Conservation (phyloP, 1,140 invertebrate species). For the Conus betulinus region DNA sequence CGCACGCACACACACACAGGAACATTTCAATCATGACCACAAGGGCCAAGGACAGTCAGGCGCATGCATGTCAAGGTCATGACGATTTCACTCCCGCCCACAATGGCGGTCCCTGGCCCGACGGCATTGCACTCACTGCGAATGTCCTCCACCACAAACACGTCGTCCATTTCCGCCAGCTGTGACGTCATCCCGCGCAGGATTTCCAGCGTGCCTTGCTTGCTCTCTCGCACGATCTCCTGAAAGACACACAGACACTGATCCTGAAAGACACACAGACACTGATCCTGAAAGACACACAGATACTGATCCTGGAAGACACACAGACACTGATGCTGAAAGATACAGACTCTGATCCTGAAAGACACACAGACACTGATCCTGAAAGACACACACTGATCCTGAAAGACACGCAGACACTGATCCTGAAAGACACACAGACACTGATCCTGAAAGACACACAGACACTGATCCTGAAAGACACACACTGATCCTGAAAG, state of each 20-base stretch:
- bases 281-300: background rate
- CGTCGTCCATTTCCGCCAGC: constrained; percentile 95
- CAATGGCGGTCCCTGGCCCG: too few relatives aligned
- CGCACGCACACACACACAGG: too few relatives aligned
- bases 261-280: too few relatives aligned
- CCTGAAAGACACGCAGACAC: too few relatives aligned
- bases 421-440: background rate
- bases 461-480: background rate
- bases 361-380: too few relatives aligned
- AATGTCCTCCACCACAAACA: constrained; percentile 94
- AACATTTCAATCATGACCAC: too few relatives aligned
- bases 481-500: too few relatives aligned
- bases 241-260: constrained; percentile 71
- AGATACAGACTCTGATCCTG: background rate
- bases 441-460: background rate
- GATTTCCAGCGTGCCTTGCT: constrained; percentile 91
- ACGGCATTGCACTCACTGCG: constrained; percentile 77
- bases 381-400: background rate
- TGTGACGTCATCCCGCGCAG: constrained; percentile 93
- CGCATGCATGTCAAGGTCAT: too few relatives aligned
- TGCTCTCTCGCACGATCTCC: constrained; percentile 85
- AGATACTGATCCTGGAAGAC: background rate
- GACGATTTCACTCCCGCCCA: too few relatives aligned
- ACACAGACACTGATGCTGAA: background rate
- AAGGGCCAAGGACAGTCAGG: too few relatives aligned